Conservation (phyloP, 2,113 vertebrate genomes). For the Loxodonta africana region DNA sequence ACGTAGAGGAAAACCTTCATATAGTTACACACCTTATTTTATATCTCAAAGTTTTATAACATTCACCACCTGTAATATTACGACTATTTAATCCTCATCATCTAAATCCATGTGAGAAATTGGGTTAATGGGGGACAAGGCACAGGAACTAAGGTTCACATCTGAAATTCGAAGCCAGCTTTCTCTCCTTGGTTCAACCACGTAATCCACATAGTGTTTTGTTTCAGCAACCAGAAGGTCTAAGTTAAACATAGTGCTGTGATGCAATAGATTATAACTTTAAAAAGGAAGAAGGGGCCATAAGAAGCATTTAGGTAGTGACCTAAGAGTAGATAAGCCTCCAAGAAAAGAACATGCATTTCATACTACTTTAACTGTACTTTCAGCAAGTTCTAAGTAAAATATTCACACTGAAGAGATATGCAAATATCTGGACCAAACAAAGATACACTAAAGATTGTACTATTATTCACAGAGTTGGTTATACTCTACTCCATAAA, state of each 20-base stretch:
- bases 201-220: neutral
- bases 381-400: neutral
- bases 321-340: neutral
- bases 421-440: neutral
- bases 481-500: neutral
- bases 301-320: neutral
- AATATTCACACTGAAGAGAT: neutral
- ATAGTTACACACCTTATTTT: neutral
- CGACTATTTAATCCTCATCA: neutral
- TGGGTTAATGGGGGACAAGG: neutral
- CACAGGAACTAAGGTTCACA: neutral
- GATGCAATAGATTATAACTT: neutral
- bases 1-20: neutral
- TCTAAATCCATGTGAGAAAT: neutral
- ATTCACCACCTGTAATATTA: neutral
- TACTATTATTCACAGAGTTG: neutral
- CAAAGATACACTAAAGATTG: neutral
- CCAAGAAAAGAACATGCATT: neutral
- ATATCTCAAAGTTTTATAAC: neutral
- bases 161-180: neutral
- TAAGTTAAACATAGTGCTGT: neutral
- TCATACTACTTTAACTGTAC: neutral
- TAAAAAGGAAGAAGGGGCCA: neutral
- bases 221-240: neutral
- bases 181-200: neutral